Evolutionary conservation across 2,113 vertebrate species (phyloP).

Genomic region (Argyrosomus japonicus): DNA sequence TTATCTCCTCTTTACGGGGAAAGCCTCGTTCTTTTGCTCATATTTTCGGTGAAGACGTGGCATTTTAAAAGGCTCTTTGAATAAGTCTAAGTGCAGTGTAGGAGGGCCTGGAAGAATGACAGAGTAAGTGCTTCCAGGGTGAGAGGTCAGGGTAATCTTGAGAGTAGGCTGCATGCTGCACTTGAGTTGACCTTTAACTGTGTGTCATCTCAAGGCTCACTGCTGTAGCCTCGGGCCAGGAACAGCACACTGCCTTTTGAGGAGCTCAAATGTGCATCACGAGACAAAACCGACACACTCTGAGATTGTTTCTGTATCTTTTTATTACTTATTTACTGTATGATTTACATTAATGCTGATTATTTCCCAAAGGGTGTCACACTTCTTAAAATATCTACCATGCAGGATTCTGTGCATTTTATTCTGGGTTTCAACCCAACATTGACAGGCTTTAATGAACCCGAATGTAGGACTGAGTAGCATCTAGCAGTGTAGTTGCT

Average conservation of each 20-base stretch:
- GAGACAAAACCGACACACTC: not conserved
- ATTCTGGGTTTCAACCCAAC: not conserved
- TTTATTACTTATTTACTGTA: not conserved
- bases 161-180: slow-evolving; percentile 54
- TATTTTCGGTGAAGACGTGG: slow-evolving; percentile 54
- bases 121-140: slow-evolving; percentile 73
- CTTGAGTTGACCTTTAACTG: slow-evolving; percentile 52
- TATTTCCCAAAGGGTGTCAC: not conserved
- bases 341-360: slow-evolving; percentile 17
- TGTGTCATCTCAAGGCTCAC: slow-evolving; percentile 19
- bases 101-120: slow-evolving; percentile 59
- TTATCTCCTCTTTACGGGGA: slow-evolving; percentile 65
- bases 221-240: not conserved
- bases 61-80: slow-evolving; percentile 63
- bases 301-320: not conserved
- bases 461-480: too few relatives aligned
- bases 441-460: not conserved
- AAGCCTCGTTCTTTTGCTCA: slow-evolving; percentile 37
- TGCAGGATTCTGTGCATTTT: not conserved
- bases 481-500: too few relatives aligned
- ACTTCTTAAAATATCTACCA: too few relatives aligned
- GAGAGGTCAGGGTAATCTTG: slow-evolving; percentile 55
- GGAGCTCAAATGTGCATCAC: slow-evolving; percentile 18
- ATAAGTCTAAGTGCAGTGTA: slow-evolving; percentile 42
- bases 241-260: slow-evolving; percentile 8